Conservation (phyloP, 2,113 vertebrate genomes). For the Pithys albifrons region DNA sequence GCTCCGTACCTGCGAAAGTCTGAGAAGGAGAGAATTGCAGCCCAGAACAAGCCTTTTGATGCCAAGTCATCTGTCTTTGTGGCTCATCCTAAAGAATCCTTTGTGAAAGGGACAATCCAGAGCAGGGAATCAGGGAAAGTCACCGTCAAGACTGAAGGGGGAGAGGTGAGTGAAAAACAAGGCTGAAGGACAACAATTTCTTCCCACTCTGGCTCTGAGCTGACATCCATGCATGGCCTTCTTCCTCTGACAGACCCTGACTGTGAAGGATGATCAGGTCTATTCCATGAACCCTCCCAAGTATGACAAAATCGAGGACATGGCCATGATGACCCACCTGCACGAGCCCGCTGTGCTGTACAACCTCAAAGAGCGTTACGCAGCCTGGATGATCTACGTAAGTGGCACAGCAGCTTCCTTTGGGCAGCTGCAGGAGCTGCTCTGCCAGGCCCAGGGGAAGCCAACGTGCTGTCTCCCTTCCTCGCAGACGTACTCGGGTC, state of each 20-base stretch:
- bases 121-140: conserved; percentile 57
- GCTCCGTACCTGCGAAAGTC: conserved; percentile 85
- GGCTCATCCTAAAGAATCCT: conserved; percentile 75
- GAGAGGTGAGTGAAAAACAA: neutral
- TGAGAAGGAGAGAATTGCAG: conserved; percentile 87
- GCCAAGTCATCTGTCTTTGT: conserved; percentile 75
- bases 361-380: too few species aligned
- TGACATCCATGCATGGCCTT: neutral
- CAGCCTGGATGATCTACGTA: too few species aligned
- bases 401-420: too few species aligned
- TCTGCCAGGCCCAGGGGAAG: too few species aligned
- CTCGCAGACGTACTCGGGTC: too few species aligned
- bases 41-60: conserved; percentile 82
- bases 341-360: conserved; percentile 76
- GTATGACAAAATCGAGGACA: conserved; percentile 88
- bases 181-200: neutral
- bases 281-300: conserved; percentile 77
- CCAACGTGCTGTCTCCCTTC: too few species aligned
- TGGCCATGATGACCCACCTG: conserved; percentile 92
- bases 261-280: neutral
- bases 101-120: conserved; percentile 72
- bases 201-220: neutral
- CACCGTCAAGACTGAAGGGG: neutral
- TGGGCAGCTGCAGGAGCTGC: too few species aligned
- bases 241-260: neutral